Base-by-base conservation (phyloP, 2,797 vertebrate species). In the Sparidentex hasta region DNA sequence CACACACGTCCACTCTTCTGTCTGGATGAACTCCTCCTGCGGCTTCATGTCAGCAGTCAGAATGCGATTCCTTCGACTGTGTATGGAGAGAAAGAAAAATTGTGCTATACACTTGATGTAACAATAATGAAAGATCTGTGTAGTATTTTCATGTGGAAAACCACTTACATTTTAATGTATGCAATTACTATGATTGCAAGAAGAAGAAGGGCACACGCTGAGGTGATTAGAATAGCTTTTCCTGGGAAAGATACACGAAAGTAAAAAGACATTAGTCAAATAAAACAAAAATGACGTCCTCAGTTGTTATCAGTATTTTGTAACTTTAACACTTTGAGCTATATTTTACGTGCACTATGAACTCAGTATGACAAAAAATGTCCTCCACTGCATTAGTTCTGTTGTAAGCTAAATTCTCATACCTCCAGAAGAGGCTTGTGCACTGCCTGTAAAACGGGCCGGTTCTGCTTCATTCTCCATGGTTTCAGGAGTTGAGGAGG, bases 91-190 rank as follows among this genome's bases (percentile, higher is more conserved):
- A 80, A 21, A 62, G 23, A 77, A 55, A 74, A 46, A 25, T 65
- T 41, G 59, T 1, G 63, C 0, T 17, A 47, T 38, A 27, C 54
- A 56, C n/a, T 47, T 44, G 6, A 23, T 62, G 17, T 21, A 47
- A 33, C 20, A 63, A 51, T 25, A n/a, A 55, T 2, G 23, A 13
- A 50, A 21, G 9, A 5, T 25, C 29, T 62, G 13, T 9, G 11
- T 4, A 57, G 16, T 55, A 38, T 67, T 18, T 57, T 47, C 3
- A 74, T 25, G 3, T 43, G 7, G 7, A 82, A 63, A 82, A 38
- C 1, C 3, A 87, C 94, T 94, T 57, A 96, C 95, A 76, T 9
- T 90, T 89, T 93, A 23, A 92, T 71, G 71, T 92, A 94, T 41
- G 52, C 91, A 23, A 94, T 0, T 21, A 85, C 71, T 55, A 78